Evolutionary conservation across 1,140 invertebrate genomes (phyloP).

Genomic region (Eumeta japonica): DNA sequence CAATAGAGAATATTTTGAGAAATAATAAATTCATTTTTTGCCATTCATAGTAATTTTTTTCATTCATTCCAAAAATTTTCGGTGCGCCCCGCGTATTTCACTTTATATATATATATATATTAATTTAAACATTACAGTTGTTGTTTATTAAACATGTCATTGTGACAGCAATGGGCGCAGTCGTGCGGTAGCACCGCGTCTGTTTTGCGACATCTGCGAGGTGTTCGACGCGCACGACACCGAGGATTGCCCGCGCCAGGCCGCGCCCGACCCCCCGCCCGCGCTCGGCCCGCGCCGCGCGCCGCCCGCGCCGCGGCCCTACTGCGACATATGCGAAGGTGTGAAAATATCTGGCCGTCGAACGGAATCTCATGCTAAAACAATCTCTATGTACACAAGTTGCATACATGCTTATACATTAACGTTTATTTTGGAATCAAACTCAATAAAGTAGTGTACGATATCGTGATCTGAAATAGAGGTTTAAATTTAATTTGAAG

Average conservation of each 20-base stretch:
- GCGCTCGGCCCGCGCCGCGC: conserved; percentile 52
- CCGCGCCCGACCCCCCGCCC: conserved; percentile 45
- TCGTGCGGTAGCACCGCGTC: conserved; percentile 67
- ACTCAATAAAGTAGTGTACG: too few species aligned
- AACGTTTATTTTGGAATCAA: conserved; percentile 1
- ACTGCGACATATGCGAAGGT: conserved; percentile 94
- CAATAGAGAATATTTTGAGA: too few species aligned
- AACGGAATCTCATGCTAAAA: too few species aligned
- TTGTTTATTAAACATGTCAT: neutral
- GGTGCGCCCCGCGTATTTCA: too few species aligned
- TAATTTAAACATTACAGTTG: too few species aligned
- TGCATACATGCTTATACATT: neutral
- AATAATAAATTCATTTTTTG: too few species aligned
- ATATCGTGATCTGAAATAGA: too few species aligned
- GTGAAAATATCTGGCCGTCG: too few species aligned
- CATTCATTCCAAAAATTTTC: too few species aligned
- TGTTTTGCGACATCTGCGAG: conserved; percentile 98
- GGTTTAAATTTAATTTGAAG: too few species aligned
- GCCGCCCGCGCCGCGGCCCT: conserved; percentile 69
- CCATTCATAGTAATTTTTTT: too few species aligned
- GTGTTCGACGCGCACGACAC: conserved; percentile 95
- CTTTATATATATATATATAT: too few species aligned
- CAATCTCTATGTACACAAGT: neutral
- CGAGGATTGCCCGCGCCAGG: conserved; percentile 91
- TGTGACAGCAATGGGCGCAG: conserved; percentile 42